Evolutionary conservation across 2,113 vertebrate genomes (phyloP), one percentile per base, ranked within the genome.

Genomic region (Carassius gibelio): DNA sequence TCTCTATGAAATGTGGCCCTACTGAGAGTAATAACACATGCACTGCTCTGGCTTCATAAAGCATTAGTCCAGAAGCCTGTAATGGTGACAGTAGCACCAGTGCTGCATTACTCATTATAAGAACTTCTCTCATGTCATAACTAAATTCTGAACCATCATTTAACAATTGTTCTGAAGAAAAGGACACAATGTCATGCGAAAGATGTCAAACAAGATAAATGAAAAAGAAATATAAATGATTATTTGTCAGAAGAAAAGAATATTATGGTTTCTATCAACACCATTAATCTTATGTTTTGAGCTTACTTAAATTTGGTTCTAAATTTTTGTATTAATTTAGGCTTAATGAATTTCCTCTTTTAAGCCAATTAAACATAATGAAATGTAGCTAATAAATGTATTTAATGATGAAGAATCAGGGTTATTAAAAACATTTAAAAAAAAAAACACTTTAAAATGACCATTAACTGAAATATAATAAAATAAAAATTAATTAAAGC

Each of bases 51-150:
- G 26, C 5, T 52, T 81, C 42, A 81, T 36, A 52, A 68, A 50
- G 26, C 42, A 50, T 50, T 81, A 50, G 62, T 14, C 14, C 5
- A 68, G 42, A 68, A 8, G 2, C 15, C 23, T 62, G 21, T 26
- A 45, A 80, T 48, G 76, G 30, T 78, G 75, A 71, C 0, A 4
- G 17, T 10, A 11, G 14, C 48, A 19, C 23, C 48, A 34, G 14
- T 4, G 2, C 75, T 77, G 59, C 38, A 15, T 64, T 80, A 80
- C 21, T 81, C 79, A 50, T 66, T 68, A 13, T 52, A 34, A 68
- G n/a, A 50, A 14, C 0, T 45, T 21, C 10, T 36, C 76, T 81
- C 8, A 7, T 45, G 21, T 52, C 68, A 81, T 81, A 36, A 69
- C 52, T 52, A 62, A 1, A 62, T 62, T 80, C 34, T 62, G n/a